phyloP scores from a whole-genome alignment of 2,888 invertebrate genomes.

The Andrena bucephala region DNA sequence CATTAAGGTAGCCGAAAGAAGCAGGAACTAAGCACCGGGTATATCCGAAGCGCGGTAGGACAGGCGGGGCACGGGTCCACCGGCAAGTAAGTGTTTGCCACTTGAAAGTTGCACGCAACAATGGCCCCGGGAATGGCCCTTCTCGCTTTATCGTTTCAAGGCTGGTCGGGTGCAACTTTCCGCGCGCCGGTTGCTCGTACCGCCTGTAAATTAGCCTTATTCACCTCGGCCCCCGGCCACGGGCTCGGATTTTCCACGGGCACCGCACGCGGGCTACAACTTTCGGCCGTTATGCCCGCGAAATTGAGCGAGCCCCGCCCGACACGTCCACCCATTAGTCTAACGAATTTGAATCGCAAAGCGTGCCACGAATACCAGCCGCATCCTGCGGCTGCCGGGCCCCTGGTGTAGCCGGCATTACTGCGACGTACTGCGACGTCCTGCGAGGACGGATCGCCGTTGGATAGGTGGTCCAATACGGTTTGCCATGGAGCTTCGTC shows the following conservation, averaged over 20 bases:
- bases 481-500: constrained; percentile 27
- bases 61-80: neutral
- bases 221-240: constrained; percentile 24
- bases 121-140: constrained; percentile 16
- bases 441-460: constrained; percentile 35
- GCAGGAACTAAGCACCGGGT: neutral
- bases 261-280: constrained; percentile 37
- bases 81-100: constrained; percentile 37
- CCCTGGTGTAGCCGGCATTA: constrained; percentile 26
- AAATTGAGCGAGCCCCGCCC: constrained; percentile 56
- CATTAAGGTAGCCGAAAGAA: neutral
- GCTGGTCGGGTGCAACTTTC: constrained; percentile 22
- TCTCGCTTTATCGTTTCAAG: constrained; percentile 32
- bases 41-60: neutral
- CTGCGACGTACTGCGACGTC: constrained; percentile 23
- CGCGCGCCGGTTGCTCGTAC: neutral
- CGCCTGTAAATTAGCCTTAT: constrained; percentile 49
- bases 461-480: constrained; percentile 28
- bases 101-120: constrained; percentile 27
- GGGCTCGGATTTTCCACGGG: constrained; percentile 22
- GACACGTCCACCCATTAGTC: constrained; percentile 61
- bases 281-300: constrained; percentile 45
- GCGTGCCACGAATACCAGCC: constrained; percentile 59
- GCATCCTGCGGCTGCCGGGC: constrained; percentile 17
- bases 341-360: constrained; percentile 68